Evolutionary conservation across 2,113 vertebrate genomes (phyloP).

Genomic region (Mesoclemmys tuberculata): DNA sequence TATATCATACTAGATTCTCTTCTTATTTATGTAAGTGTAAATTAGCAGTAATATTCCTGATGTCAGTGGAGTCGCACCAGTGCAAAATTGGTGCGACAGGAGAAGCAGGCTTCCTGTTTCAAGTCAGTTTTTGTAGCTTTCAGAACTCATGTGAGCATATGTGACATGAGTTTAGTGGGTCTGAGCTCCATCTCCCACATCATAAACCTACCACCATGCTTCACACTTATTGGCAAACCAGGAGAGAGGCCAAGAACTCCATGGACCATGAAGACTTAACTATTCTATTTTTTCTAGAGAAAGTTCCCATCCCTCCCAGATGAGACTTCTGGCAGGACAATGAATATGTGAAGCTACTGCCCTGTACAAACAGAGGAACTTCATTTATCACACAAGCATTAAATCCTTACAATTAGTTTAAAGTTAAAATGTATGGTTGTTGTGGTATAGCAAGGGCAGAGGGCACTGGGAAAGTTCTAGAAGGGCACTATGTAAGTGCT

Average conservation of each 20-base stretch:
- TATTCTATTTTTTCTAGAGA: not conserved
- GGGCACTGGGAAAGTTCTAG: no score
- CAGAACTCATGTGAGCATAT: not conserved
- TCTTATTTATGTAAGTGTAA: not conserved
- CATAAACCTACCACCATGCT: not conserved
- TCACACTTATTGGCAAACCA: not conserved
- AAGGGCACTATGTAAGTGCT: no score
- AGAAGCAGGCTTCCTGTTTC: not conserved
- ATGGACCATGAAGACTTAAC: not conserved
- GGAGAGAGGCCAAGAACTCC: not conserved
- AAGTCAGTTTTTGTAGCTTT: not conserved
- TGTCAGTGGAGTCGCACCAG: not conserved
- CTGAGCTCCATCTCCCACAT: not conserved
- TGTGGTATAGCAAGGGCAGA: no score
- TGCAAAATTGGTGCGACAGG: not conserved
- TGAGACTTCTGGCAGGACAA: not conserved
- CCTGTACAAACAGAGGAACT: not conserved
- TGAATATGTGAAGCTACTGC: not conserved
- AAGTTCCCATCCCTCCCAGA: not conserved
- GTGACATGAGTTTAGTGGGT: not conserved
- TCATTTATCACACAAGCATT: not conserved
- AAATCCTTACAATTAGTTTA: not conserved
- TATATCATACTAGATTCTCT: conserved; percentile 19
- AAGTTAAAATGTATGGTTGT: not conserved
- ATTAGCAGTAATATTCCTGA: not conserved